Base-by-base conservation (phyloP, 2,113 vertebrate genomes). In the Cynopterus brachyotis region DNA sequence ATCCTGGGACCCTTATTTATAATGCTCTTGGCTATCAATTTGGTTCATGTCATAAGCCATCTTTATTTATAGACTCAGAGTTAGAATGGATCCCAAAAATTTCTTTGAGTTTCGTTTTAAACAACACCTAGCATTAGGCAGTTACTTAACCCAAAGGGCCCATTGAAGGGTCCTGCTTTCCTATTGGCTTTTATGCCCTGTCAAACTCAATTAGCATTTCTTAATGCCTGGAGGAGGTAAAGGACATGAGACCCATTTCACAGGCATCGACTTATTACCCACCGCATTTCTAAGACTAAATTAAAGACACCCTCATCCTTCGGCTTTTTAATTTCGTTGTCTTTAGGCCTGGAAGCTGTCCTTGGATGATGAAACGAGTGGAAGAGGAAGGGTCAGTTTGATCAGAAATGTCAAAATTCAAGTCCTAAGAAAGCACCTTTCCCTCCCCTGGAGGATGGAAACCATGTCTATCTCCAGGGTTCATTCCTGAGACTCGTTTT, bases 11-110 rank as follows among this genome's bases (percentile, higher is more conserved):
- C 75, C 60, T 95, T 95, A 76, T 95, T 96, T 94, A 57, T 90
- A 76, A 94, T 95, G 67, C 90, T 84, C 95, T 72, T 87, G 79
- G 57, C 80, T 79, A 76, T 80, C 92, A 80, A 70, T 96, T 91
- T 75, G 83, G 50, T 75, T 75, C 50, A 4, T 83, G 73, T 84
- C 87, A 70, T 37, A 57, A 75, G 59, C 76, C 45, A 42, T 87
- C 50, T 84, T 84, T 79, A 64, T 67, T 85, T 73, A 89, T 26
- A 87, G 73, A 45, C 62, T 57, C 78, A 42, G 47, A 93, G 47
- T 84, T 59, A 26, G 66, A 64, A 80, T 19, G 30, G 12, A 50
- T 73, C 69, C 50, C 80, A 64, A 64, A 86, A 42, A 37, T 67
- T 28, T 70, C 59, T 92, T 53, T 15, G n/a, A 69, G 67, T 75